Evolutionary conservation across 2,113 vertebrate species (phyloP).

Genomic region (Dicerorhinus sumatrensis): DNA sequence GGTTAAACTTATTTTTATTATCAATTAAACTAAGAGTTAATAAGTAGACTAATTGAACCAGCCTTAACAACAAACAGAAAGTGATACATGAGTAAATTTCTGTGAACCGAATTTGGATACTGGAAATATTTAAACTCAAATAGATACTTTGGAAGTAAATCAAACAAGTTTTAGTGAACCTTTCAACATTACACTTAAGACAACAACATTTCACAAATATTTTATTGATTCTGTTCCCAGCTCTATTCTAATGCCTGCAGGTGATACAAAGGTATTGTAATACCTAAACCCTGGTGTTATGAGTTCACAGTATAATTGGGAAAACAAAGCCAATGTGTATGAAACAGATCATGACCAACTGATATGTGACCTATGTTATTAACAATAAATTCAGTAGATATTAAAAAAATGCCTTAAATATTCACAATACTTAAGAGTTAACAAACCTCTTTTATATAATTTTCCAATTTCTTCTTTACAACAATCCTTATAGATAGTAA

Average conservation of each 20-base stretch:
- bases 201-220: neutral
- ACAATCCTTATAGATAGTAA: neutral
- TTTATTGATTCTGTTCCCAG: neutral
- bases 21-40: neutral
- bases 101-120: neutral
- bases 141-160: neutral
- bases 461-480: neutral
- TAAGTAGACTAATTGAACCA: neutral
- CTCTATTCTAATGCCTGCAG: neutral
- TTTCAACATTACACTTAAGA: neutral
- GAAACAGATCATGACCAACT: neutral
- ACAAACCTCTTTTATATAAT: neutral
- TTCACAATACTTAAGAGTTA: neutral
- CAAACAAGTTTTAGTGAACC: neutral
- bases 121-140: neutral
- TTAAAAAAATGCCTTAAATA: neutral
- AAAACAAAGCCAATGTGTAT: neutral
- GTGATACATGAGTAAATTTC: neutral
- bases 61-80: neutral
- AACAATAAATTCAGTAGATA: neutral
- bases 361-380: neutral
- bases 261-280: neutral
- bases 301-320: neutral
- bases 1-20: conserved; percentile 1
- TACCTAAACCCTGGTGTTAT: neutral